These are phyloP conservation scores for Suillia variegata DNA, from an alignment of 2,888 invertebrate genomes.

Conservation along the genomic window DNA sequence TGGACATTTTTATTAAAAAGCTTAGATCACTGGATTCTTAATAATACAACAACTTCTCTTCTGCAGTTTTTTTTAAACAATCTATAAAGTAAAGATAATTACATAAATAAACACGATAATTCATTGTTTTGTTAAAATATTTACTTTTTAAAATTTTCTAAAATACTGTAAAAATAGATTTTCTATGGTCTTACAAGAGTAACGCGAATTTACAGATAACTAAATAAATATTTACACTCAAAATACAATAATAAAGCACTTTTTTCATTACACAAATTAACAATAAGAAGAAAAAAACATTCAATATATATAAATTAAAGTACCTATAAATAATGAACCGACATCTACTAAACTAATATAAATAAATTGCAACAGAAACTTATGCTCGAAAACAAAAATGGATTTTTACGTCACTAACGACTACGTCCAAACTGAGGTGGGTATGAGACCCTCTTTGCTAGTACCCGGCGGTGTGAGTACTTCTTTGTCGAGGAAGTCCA, in stretches of 20 bases:
- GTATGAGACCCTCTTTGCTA: slow-evolving; percentile 91
- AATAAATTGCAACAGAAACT: too few relatives aligned
- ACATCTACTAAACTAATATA: too few relatives aligned
- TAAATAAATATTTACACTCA: not conserved
- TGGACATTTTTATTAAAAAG: too few relatives aligned
- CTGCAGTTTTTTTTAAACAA: too few relatives aligned
- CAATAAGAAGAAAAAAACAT: not conserved
- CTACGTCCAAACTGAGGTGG: slow-evolving; percentile 89
- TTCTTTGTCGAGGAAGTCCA: slow-evolving; percentile 88
- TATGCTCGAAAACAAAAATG: too few relatives aligned
- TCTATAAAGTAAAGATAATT: too few relatives aligned
- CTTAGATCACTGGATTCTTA: too few relatives aligned
- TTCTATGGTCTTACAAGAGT: not conserved
- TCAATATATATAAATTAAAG: not conserved
- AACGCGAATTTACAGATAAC: not conserved
- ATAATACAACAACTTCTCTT: too few relatives aligned
- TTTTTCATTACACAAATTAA: not conserved
- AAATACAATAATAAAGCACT: not conserved
- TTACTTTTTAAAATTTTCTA: too few relatives aligned
- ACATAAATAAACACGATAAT: too few relatives aligned
- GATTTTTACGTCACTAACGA: too few relatives aligned
- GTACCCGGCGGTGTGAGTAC: slow-evolving; percentile 80
- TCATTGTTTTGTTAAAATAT: too few relatives aligned
- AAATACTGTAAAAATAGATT: slow-evolving; percentile 2
- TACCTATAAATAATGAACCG: slow-evolving; percentile 6